Percentiles rank a stretch among this genome's conserved stretches.
Conservation (phyloP, 2,888 invertebrate genomes). For the Lasioglossum leucozonium region DNA sequence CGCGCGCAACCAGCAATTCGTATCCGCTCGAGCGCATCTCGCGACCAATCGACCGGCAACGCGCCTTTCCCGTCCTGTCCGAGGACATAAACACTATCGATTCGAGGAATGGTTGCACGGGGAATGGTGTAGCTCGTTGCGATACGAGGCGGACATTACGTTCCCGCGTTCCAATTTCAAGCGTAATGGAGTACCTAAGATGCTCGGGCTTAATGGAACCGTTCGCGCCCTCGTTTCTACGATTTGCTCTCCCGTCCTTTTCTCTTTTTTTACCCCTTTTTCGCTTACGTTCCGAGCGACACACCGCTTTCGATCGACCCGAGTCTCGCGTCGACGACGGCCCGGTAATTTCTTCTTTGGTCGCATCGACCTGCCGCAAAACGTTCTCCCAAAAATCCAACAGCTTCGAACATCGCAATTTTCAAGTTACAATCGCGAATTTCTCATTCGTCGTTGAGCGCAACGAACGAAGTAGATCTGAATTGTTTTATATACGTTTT, state of each 20-base stretch:
- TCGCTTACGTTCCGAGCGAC: background rate
- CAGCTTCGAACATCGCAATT: background rate
- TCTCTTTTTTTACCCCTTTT: background rate
- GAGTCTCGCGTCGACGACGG: too few relatives aligned
- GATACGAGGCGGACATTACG: conserved; percentile 59
- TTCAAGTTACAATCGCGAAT: too few relatives aligned
- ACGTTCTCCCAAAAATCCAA: background rate
- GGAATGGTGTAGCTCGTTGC: conserved; percentile 42
- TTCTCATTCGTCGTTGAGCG: too few relatives aligned
- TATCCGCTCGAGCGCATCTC: conserved; percentile 4
- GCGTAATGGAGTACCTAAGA: conserved; percentile 66
- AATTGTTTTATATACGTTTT: background rate
- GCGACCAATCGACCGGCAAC: conserved; percentile 20
- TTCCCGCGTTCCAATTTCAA: conserved; percentile 60
- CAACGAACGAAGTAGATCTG: too few relatives aligned
- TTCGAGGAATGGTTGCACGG: conserved; percentile 42
- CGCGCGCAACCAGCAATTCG: conserved; percentile 9
- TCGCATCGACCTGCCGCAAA: background rate
- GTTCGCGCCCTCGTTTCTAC: conserved; percentile 24
- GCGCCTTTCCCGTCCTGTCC: conserved; percentile 24
- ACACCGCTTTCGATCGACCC: background rate
- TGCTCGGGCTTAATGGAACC: conserved; percentile 63
- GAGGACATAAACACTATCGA: conserved; percentile 55
- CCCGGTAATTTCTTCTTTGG: background rate
- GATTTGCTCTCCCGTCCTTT: background rate